Evolutionary conservation across 2,113 vertebrate species (phyloP), one percentile per base, ranked within the genome.

Genomic region (Ibidorhyncha struthersii): DNA sequence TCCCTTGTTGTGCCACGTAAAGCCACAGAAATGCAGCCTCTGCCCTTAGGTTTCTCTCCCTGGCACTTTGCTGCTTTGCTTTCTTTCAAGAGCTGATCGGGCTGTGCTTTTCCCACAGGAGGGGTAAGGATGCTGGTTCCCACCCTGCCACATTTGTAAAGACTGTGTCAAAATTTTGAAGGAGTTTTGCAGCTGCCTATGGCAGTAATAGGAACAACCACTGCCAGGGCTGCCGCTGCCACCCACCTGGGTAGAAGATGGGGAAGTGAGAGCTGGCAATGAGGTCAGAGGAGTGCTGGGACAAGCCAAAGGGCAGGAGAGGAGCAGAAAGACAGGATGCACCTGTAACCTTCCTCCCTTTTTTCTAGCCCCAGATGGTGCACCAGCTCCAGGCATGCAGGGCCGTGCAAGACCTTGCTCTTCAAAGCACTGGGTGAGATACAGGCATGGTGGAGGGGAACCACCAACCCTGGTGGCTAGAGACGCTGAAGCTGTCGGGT

Each of bases 161-260:
- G 65, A 45, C 52, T 22, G 20, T 12, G 41, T 14, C 23, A 45
- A 84, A 62, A 27, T 80, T n/a, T 45, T 47, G 49, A 73, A 73
- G 29, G 22, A 32, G 0, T 41, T 91, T 10, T 0, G 0, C 8
- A 36, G 36, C 55, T 88, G 50, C 20, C 47, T 53, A 7, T 18
- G 32, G 47, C 80, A 73, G 30, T 14, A 38, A 36, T 4, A 56
- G 41, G 21, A 34, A 12, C 9, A 73, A 18, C 7, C 7, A 16
- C 27, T 78, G 16, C 55, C 5, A 7, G 6, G 40, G 23, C 21
- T 85, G n/a, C 40, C 0, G 0, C 70, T 66, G 56, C 19, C 17
- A 9, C 20, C 10, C 3, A 2, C 8, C 30, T n/a, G 47, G 34
- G 36, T 45, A 20, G 43, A 38, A 34, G 15, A 22, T 25, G 27